Base-by-base conservation (phyloP, 1,140 invertebrate species). In the Adoxophyes honmai region DNA sequence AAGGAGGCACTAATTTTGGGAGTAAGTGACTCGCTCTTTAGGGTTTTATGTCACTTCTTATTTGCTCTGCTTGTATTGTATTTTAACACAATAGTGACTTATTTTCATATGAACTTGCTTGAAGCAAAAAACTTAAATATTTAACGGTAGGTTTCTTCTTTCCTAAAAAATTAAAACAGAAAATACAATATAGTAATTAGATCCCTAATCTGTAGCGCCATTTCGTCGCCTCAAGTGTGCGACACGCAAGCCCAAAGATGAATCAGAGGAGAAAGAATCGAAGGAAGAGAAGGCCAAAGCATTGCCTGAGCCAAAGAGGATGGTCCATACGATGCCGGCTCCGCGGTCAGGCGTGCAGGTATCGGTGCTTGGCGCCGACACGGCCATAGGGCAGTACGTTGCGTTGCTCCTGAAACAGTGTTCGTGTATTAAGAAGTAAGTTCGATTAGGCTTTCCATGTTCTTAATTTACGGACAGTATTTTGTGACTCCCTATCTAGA, bases 1-100 rank as follows among this genome's bases (percentile, higher is more conserved):
- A 84, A 56, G 84, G 84, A n/a, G 84, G 84, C 15, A 76, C 78
- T 1, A 87, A 87, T 54, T 86, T 87, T 73, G 84, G 84, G 59
- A 84, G 84, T 86, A 60, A 76, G 78, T 72, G n/a, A n/a, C n/a
- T n/a, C n/a, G n/a, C n/a, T n/a, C n/a, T n/a, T n/a, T n/a, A n/a
- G n/a, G n/a, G n/a, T n/a, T n/a, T n/a, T n/a, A n/a, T n/a, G n/a
- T n/a, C n/a, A n/a, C n/a, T n/a, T n/a, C n/a, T n/a, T n/a, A n/a
- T n/a, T n/a, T n/a, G n/a, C n/a, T n/a, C n/a, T n/a, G n/a, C n/a
- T n/a, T n/a, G n/a, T n/a, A n/a, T n/a, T n/a, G n/a, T n/a, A n/a
- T n/a, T n/a, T n/a, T n/a, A n/a, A n/a, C n/a, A n/a, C n/a, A n/a
- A n/a, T n/a, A n/a, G n/a, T n/a, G n/a, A n/a, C n/a, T n/a, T n/a